Evolutionary conservation across 2,888 invertebrate species (phyloP).

Genomic region (Temnothorax rugatulus): DNA sequence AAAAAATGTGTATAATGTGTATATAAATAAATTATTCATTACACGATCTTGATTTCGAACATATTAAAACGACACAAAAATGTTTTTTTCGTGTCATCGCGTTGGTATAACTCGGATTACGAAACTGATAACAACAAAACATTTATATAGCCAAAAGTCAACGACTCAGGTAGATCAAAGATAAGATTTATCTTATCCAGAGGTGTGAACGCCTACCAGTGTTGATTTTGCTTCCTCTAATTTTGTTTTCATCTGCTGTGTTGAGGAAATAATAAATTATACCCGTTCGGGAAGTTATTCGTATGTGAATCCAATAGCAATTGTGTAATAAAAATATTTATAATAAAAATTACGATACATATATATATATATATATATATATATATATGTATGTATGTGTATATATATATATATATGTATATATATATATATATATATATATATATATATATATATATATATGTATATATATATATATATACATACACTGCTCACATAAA

Average conservation of each 20-base stretch:
- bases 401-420: too few relatives aligned
- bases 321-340: neutral
- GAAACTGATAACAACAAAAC: constrained; percentile 37
- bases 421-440: too few relatives aligned
- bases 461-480: too few relatives aligned
- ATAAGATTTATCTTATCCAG: constrained; percentile 69
- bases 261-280: neutral
- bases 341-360: neutral
- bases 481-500: too few relatives aligned
- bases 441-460: too few relatives aligned
- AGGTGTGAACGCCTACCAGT: constrained; percentile 45
- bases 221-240: constrained; percentile 5
- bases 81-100: neutral
- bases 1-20: too few relatives aligned
- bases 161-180: constrained; percentile 55
- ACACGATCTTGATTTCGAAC: neutral
- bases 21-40: neutral
- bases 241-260: too few relatives aligned
- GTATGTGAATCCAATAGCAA: neutral
- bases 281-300: neutral
- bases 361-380: too few relatives aligned
- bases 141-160: constrained; percentile 38
- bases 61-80: constrained; percentile 20
- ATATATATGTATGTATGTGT: too few relatives aligned
- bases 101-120: constrained; percentile 25